Conservation (phyloP, 2,113 vertebrate genomes). For the Cynopterus brachyotis region DNA sequence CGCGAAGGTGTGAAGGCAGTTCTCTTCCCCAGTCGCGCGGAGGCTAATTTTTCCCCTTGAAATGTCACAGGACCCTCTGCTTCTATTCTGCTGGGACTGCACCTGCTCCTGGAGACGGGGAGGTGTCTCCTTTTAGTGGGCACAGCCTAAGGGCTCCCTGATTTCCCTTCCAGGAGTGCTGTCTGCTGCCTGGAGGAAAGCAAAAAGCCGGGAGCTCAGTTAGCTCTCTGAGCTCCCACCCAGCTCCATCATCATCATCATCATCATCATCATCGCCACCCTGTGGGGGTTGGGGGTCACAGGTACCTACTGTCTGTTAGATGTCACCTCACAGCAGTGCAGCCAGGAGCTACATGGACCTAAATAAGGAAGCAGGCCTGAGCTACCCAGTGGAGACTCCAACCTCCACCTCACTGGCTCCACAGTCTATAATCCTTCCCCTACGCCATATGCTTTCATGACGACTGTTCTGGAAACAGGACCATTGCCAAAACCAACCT, state of each 20-base stretch:
- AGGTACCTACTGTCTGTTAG: accelerated
- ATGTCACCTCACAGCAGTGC: not conserved
- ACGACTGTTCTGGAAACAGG: conserved; percentile 33
- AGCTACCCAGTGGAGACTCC: not conserved
- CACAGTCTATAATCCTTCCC: not conserved
- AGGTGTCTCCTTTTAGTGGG: not conserved
- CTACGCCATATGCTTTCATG: not conserved
- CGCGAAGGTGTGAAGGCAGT: not conserved
- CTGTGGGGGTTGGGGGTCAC: not conserved
- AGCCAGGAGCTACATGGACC: accelerated
- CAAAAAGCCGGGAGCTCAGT: not conserved
- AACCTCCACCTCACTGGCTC: not conserved
- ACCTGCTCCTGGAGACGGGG: not conserved
- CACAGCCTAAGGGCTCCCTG: not conserved
- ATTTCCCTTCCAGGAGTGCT: not conserved
- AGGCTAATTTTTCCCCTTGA: not conserved
- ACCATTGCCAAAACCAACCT: conserved; percentile 40
- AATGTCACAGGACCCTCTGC: not conserved
- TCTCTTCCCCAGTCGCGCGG: not conserved
- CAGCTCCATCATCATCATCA: accelerated
- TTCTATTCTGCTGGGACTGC: not conserved
- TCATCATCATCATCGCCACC: accelerated
- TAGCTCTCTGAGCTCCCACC: not conserved
- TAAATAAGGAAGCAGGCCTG: not conserved
- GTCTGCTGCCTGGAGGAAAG: not conserved